These are phyloP conservation scores for Bombycilla garrulus DNA, from an alignment of 2,113 vertebrate species.

Conservation along the genomic window DNA sequence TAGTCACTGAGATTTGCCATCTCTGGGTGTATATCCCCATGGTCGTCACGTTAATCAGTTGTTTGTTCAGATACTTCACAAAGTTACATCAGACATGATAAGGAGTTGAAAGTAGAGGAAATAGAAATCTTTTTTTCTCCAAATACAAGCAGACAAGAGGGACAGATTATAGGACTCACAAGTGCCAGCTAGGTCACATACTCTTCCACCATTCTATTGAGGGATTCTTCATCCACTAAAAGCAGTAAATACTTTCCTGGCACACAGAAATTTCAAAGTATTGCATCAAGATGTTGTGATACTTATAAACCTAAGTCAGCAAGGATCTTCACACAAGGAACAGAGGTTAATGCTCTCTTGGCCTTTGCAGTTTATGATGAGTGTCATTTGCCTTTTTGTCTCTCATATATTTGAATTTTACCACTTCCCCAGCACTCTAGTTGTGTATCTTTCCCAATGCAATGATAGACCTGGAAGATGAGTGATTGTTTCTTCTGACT, in stretches of 20 bases:
- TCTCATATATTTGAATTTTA: neutral
- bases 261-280: neutral
- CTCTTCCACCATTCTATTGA: neutral
- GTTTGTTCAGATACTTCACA: neutral
- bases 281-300: neutral
- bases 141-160: neutral
- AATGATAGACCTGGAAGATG: neutral
- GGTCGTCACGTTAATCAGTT: accelerated
- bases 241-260: neutral
- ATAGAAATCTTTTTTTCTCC: neutral
- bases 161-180: neutral
- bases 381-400: neutral
- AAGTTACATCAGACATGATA: neutral
- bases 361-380: neutral
- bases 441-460: neutral
- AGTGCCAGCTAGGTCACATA: neutral
- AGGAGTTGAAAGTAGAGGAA: neutral
- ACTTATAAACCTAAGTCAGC: neutral
- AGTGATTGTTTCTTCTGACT: neutral
- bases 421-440: neutral
- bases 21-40: neutral
- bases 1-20: neutral
- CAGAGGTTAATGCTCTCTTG: neutral
- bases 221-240: neutral
- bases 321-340: neutral